These are phyloP conservation scores for Corythornis cristatus DNA, from an alignment of 2,113 vertebrate genomes.

Conservation along the genomic window DNA sequence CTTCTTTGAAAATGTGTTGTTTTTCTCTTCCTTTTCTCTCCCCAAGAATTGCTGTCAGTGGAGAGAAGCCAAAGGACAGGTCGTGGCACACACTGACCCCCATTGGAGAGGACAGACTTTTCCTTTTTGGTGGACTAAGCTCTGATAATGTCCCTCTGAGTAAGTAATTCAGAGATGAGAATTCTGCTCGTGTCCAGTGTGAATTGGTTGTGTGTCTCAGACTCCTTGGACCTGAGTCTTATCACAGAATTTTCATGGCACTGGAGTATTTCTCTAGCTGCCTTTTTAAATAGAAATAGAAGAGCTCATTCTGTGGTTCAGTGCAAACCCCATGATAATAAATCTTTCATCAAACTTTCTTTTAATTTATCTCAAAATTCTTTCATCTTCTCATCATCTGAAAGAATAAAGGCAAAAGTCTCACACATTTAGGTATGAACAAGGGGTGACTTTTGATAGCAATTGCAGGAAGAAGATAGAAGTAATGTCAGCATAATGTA, in stretches of 20 bases:
- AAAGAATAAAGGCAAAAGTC: not conserved
- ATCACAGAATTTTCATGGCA: not conserved
- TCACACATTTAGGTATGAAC: not conserved
- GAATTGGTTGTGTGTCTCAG: not conserved
- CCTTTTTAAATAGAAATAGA: not conserved
- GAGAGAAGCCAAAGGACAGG: constrained; percentile 82
- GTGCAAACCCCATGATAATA: not conserved
- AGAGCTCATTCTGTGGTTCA: not conserved
- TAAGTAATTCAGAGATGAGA: constrained; percentile 60
- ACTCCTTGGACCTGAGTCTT: not conserved
- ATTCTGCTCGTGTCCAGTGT: fast-evolving
- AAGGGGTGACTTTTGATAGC: not conserved
- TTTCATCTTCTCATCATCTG: not conserved
- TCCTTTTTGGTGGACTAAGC: constrained; percentile 92
- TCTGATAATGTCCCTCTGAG: constrained; percentile 91
- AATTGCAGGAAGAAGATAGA: not conserved
- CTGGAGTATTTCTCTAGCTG: not conserved
- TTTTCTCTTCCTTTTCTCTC: not conserved
- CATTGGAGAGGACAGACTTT: constrained; percentile 83
- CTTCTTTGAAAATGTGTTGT: not conserved
- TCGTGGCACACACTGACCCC: constrained; percentile 94
- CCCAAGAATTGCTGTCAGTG: constrained; percentile 79
- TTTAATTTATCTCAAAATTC: too few species aligned
- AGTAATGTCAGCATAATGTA: not conserved
- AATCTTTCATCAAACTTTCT: not conserved